Evolutionary conservation across 2,113 vertebrate genomes (phyloP).

Genomic region (Leptocoma aspasia): DNA sequence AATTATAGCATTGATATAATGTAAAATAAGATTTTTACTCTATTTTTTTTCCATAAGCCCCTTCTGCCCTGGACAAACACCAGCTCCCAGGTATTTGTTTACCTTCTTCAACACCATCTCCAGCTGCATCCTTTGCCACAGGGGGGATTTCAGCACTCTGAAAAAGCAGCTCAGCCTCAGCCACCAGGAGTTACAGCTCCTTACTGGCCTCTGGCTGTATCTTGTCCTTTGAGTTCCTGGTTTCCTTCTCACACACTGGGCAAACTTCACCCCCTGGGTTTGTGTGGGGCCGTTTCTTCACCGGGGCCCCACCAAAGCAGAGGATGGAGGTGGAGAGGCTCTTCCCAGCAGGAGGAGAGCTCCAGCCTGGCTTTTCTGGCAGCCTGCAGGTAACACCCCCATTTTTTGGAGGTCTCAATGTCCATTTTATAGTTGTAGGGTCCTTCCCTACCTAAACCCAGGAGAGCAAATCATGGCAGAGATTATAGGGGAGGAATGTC

Average conservation of each 20-base stretch:
- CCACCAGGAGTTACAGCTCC: background rate
- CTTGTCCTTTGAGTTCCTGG: background rate
- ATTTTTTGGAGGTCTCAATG: background rate
- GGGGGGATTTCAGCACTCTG: background rate
- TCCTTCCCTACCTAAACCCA: background rate
- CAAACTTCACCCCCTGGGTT: background rate
- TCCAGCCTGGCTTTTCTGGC: background rate
- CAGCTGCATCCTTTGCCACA: background rate
- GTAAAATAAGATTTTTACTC: background rate
- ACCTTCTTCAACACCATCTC: background rate
- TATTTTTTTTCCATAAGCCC: background rate
- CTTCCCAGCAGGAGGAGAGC: background rate
- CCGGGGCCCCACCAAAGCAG: fast-evolving
- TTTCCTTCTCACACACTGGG: background rate
- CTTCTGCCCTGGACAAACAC: background rate
- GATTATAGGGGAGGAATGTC: background rate
- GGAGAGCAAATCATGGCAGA: background rate
- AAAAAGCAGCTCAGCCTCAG: background rate
- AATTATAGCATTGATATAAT: fast-evolving
- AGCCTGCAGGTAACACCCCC: background rate
- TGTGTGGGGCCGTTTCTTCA: background rate
- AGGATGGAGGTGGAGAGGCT: background rate
- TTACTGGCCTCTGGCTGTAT: background rate
- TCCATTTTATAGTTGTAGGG: background rate
- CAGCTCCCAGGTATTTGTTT: background rate